Base-by-base conservation (phyloP, 2,888 invertebrate species). In the Synanthedon andrenaeformis region DNA sequence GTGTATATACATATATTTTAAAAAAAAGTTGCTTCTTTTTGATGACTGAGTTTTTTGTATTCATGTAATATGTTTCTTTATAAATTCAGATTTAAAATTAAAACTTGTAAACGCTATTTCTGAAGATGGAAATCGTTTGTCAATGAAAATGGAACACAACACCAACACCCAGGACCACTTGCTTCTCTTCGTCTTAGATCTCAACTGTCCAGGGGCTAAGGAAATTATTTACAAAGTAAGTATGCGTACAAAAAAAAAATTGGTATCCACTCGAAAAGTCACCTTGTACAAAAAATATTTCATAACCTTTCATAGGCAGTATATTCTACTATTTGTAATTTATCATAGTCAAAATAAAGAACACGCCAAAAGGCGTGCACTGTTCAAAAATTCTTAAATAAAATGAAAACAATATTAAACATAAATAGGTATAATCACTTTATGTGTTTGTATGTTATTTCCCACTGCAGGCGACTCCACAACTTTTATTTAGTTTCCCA, bases 171-270 rank as follows among this genome's bases (percentile, higher is more conserved):
- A 72, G 51, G 65, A 71, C n/a, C 79, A 77, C 42, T 55, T 62
- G 6, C 48, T 75, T 10, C 53, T 83, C 11, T 74, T 74, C 53
- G 57, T 82, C 10, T 41, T 70, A 13, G 82, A 83, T 58, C 61
- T 81, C n/a, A 66, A 74, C 11, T 83, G 82, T 55, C 57, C 66
- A 6, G 48, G 53, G 19, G 57, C 69, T 41, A 57, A 65, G 13
- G 60, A 69, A 17, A 42, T 65, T 8, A 55, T 82, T 14, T 23
- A 41, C 10, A 63, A 70, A 58, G 82, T 82, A 70, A 62, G 66
- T 58, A 23, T 23, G 23, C 5, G 23, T 23, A 23, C 23, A 23
- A 23, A 4, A 4, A 4, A 23, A 4, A 3, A 4, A 19, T 4
- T 4, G 23, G 23, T 4, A 23, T 23, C 23, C 4, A 4, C 4